Evolutionary conservation across 2,888 invertebrate genomes (phyloP), one percentile per base, ranked within the genome.

Genomic region (Sphaerophoria rueppellii): DNA sequence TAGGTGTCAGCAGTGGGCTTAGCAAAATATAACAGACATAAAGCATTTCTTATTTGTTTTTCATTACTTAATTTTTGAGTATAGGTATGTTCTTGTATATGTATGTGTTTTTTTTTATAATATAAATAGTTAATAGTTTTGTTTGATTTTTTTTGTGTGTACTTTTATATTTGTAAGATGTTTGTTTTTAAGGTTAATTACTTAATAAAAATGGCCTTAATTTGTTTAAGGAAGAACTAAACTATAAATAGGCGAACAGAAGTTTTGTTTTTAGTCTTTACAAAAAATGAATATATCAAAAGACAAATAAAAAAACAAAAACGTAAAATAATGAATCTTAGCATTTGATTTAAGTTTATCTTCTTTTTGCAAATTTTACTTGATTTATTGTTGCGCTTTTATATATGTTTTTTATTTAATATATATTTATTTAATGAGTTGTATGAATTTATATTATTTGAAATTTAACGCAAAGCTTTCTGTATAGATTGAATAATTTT

Each of bases 11-110:
- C 54, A 75, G 61, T 75, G 67, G 55, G 32, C 67, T 71, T 57
- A 60, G 79, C 83, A 83, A 83, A 83, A 55, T 79, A 83, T 83
- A 83, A 82, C 74, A 79, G 79, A 79, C 48, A 67, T 82, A 70
- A 79, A 83, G 83, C 83, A 71, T 71, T 75, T 79, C n/a, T n/a
- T 12, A 70, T 43, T 14, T 63, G 52, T 12, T 46, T 40, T 43
- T 43, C 11, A 4, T 43, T 9, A 11, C 9, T 57, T 55, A 35
- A 48, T 57, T 43, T 48, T 14, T 65, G 50, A 50, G 69, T 81
- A 48, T 16, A 40, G 40, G 48, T 55, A 60, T 40, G 67, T 76
- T 48, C 61, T 72, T 60, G 54, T 48, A 63, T 80, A 52, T 57
- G 65, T 52, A 24, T n/a, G 43, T 46, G 60, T 35, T 70, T 57